Conservation (phyloP, 92 coral and sea anemone species). For the Desmophyllum pertusum region DNA sequence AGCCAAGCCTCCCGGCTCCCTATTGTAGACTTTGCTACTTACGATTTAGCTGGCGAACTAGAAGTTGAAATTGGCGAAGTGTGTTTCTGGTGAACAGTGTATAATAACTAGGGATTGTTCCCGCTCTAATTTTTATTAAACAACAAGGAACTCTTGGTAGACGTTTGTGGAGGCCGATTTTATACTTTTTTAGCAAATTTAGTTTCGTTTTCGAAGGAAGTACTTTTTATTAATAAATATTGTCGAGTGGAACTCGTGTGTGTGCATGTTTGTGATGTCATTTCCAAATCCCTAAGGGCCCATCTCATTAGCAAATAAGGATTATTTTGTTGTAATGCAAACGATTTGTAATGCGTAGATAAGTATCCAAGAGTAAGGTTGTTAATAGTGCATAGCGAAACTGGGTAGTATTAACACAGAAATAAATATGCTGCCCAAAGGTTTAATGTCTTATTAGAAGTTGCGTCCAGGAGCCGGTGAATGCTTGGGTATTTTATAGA, state of each 20-base stretch:
- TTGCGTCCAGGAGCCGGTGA: neutral
- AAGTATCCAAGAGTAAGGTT: neutral
- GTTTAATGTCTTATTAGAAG: neutral
- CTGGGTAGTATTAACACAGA: neutral
- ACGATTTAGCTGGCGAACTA: slow-evolving; percentile 84
- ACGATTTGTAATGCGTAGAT: slow-evolving; percentile 27
- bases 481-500: neutral
- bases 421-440: neutral
- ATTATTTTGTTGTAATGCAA: slow-evolving; percentile 15
- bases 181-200: neutral
- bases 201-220: slow-evolving; percentile 5
- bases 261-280: neutral
- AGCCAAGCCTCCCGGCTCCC: slow-evolving; percentile 86
- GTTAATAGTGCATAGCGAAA: neutral
- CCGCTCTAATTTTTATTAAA: slow-evolving; percentile 23
- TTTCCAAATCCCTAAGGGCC: neutral
- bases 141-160: neutral
- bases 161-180: neutral
- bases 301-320: slow-evolving; percentile 11
- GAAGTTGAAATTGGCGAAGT: slow-evolving; percentile 94
- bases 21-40: slow-evolving; percentile 81
- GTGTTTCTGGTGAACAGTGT: slow-evolving; percentile 78
- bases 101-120: slow-evolving; percentile 26
- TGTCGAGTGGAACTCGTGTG: neutral
- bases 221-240: slow-evolving; percentile 5